Conservation (phyloP, 2,113 vertebrate species). For the Butastur rufipennis region DNA sequence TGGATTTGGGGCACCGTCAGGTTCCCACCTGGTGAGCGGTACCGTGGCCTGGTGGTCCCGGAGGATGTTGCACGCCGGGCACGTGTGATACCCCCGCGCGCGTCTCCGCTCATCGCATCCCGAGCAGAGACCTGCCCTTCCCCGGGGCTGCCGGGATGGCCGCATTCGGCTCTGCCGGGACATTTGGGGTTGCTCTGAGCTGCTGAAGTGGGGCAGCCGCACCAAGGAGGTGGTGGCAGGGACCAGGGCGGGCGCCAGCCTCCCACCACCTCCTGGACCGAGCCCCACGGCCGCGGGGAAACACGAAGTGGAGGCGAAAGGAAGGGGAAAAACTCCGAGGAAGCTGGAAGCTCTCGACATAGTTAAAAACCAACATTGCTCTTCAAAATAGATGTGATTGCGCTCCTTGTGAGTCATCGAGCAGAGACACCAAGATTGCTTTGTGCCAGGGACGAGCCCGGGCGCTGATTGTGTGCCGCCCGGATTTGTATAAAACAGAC, state of each 20-base stretch:
- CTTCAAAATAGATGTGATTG: conserved; percentile 74
- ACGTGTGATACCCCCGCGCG: rapidly evolving
- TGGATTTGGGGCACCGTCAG: rapidly evolving
- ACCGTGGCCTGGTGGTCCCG: neutral
- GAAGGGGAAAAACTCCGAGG: conserved; percentile 27
- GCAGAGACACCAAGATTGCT: conserved; percentile 64
- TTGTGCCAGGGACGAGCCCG: conserved; percentile 65
- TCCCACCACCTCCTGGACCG: neutral
- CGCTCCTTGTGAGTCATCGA: conserved; percentile 61
- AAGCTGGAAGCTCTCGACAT: conserved; percentile 44
- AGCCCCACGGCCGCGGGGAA: neutral
- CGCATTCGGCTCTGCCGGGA: rapidly evolving
- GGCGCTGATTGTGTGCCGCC: conserved; percentile 72
- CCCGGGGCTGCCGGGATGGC: neutral
- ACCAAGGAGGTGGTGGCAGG: neutral
- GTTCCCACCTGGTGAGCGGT: rapidly evolving
- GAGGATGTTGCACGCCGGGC: neutral
- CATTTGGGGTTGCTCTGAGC: rapidly evolving
- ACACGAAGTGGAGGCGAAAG: rapidly evolving
- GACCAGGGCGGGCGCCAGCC: rapidly evolving
- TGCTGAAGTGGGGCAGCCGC: rapidly evolving
- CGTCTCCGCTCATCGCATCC: rapidly evolving
- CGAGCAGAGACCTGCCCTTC: rapidly evolving
- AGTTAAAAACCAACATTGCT: conserved; percentile 51
- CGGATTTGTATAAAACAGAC: conserved; percentile 66